phyloP scores from a whole-genome alignment of 2,797 vertebrate species.

The Spondyliosoma cantharus region DNA sequence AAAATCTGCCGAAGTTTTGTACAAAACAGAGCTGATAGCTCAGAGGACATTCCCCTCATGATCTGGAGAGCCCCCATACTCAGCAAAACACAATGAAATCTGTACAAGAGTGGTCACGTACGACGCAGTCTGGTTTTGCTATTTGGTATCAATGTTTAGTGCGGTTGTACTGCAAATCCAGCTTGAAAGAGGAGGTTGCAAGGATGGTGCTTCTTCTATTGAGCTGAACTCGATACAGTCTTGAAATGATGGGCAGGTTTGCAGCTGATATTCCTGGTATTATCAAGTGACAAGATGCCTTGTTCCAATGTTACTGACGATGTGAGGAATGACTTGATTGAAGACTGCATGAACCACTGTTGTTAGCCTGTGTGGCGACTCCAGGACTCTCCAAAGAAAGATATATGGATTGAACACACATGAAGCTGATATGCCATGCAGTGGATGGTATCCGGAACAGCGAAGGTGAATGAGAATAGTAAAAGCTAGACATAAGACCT shows the following conservation, averaged over 20 bases:
- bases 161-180: not conserved
- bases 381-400: not conserved
- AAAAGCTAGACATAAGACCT: not conserved
- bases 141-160: constrained; percentile 18
- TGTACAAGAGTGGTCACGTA: not conserved
- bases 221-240: too few relatives aligned
- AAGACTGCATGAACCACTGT: not conserved
- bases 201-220: not conserved
- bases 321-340: not conserved
- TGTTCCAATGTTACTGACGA: not conserved
- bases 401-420: not conserved
- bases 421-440: not conserved
- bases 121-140: constrained; percentile 33
- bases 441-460: not conserved
- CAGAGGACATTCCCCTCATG: constrained; percentile 19
- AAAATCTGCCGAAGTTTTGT: constrained; percentile 56
- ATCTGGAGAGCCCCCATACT: constrained; percentile 54
- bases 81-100: constrained; percentile 13
- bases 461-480: not conserved
- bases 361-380: not conserved
- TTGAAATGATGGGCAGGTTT: not conserved
- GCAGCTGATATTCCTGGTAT: not conserved
- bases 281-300: not conserved
- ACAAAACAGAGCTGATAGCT: constrained; percentile 7
- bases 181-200: not conserved